Percentiles rank a stretch among this genome's conserved stretches.
Conservation (phyloP, 2,888 invertebrate genomes). For the Oegoconia quadripuncta region DNA sequence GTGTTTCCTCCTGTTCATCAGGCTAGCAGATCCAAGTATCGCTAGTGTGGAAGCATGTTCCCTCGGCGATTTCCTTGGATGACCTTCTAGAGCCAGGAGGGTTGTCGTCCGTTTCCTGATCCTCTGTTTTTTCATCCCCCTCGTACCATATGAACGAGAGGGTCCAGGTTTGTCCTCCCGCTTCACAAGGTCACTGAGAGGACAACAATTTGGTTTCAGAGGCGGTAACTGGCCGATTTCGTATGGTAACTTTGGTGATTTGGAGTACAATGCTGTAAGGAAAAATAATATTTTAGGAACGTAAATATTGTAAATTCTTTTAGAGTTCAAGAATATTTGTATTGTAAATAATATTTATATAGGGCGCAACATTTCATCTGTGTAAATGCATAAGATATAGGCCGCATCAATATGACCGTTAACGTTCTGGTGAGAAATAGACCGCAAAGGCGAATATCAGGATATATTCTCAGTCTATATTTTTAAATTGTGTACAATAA, state of each 20-base stretch:
- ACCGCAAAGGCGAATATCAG: too few species aligned
- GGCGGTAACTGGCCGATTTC: slow-evolving; percentile 84
- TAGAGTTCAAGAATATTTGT: too few species aligned
- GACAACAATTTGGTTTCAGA: slow-evolving; percentile 77
- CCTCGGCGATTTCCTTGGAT: slow-evolving; percentile 90
- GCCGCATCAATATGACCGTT: too few species aligned
- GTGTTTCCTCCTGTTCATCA: slow-evolving; percentile 76
- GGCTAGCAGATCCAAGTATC: slow-evolving; percentile 82
- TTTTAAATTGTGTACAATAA: too few species aligned
- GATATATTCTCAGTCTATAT: too few species aligned
- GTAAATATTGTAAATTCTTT: not conserved
- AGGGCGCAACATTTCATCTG: too few species aligned
- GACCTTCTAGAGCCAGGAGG: slow-evolving; percentile 63
- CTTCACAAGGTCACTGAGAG: slow-evolving; percentile 66
- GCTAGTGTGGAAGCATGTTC: slow-evolving; percentile 94
- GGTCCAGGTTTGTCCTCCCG: slow-evolving; percentile 61
- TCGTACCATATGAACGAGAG: slow-evolving; percentile 59
- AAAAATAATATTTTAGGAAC: slow-evolving; percentile 14
- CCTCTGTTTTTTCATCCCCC: slow-evolving; percentile 62
- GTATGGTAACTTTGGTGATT: slow-evolving; percentile 86
- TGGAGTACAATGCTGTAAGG: slow-evolving; percentile 75
- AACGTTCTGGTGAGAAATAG: too few species aligned
- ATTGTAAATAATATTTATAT: too few species aligned
- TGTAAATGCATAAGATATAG: too few species aligned
- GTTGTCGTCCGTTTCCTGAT: slow-evolving; percentile 52